Conservation (phyloP, 2,797 vertebrate genomes). For the Telmatherina bonti region DNA sequence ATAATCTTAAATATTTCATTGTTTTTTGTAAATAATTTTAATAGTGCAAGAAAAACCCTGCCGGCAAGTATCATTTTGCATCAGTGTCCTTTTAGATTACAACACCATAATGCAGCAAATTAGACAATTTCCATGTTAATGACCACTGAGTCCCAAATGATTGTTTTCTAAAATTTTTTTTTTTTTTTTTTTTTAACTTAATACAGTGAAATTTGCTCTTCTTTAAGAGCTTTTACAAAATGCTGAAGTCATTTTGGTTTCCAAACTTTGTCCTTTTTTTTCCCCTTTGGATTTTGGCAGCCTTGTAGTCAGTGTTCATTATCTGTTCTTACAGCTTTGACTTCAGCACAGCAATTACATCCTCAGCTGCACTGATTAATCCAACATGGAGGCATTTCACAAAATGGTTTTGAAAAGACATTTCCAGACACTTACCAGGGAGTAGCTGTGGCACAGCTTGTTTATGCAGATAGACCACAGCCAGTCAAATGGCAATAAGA, state of each 20-base stretch:
- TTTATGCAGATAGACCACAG: constrained; percentile 77
- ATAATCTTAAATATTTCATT: background rate
- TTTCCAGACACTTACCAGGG: constrained; percentile 78
- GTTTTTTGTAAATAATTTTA: background rate
- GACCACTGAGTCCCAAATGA: constrained; percentile 1
- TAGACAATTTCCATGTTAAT: background rate
- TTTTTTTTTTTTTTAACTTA: constrained; percentile 17
- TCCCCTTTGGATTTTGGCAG: constrained; percentile 75
- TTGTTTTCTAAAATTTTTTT: constrained; percentile 11
- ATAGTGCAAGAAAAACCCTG: constrained; percentile 4
- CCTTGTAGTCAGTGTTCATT: constrained; percentile 79
- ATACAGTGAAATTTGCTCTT: constrained; percentile 33
- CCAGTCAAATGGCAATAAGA: constrained; percentile 75
- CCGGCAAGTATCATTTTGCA: background rate
- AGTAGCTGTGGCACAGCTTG: constrained; percentile 77
- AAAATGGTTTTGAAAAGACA: constrained; percentile 79
- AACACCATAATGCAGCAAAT: background rate
- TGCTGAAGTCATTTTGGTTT: constrained; percentile 59
- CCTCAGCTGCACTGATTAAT: constrained; percentile 85
- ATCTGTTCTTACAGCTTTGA: constrained; percentile 86
- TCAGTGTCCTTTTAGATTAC: background rate
- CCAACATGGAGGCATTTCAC: constrained; percentile 82
- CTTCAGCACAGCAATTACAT: constrained; percentile 84
- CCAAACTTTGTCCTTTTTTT: constrained; percentile 62
- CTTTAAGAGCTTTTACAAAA: constrained; percentile 40